Evolutionary conservation across 2,113 vertebrate species (phyloP), one percentile per base, ranked within the genome.

Genomic region (Sturnus vulgaris): DNA sequence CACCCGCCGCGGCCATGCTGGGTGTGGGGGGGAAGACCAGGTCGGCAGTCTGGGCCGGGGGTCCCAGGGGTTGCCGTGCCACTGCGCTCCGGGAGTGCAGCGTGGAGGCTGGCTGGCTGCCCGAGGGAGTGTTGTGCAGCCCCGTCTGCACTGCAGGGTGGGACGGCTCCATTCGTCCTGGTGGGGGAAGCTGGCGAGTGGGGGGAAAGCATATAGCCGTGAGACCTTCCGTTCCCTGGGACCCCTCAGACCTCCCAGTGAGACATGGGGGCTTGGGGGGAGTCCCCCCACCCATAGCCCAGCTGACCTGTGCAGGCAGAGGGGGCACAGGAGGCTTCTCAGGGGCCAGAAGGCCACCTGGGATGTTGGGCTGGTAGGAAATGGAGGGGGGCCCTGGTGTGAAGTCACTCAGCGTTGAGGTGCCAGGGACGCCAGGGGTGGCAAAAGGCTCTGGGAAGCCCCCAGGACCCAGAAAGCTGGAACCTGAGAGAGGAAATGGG

Each of bases 351-450:
- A 98, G 97, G 35, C 97, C 93, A 2, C 97, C 97, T 23, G 99
- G 98, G 44, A 99, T 98, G 96, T 99, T 99, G 0, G 99, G 91
- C 85, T 98, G 99, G 83, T 99, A 99, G 76, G 98, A 98, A 82
- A 98, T 95, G 2, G 98, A 97, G 1, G 98, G 98, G 1, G 98
- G 98, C 21, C 98, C 98, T 0, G 98, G 97, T 2, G 98, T 91
- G 55, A 99, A 99, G 73, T 99, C 99, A 9, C 97, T 98, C 50
- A 99, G 98, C 0, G 98, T 98, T 0, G 99, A 98, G 31, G 99
- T 98, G 87, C 98, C 97, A 0, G 99, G 98, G 10, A 98, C 97
- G 7, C 98, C 97, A 10, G 98, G 82, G 1, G 98, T 95, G 0
- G 98, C 97, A 73, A 99, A 99, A 3, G 98, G 96, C 68, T 99